Base-by-base conservation (phyloP, 2,797 vertebrate species). In the Hemitrygon akajei region DNA sequence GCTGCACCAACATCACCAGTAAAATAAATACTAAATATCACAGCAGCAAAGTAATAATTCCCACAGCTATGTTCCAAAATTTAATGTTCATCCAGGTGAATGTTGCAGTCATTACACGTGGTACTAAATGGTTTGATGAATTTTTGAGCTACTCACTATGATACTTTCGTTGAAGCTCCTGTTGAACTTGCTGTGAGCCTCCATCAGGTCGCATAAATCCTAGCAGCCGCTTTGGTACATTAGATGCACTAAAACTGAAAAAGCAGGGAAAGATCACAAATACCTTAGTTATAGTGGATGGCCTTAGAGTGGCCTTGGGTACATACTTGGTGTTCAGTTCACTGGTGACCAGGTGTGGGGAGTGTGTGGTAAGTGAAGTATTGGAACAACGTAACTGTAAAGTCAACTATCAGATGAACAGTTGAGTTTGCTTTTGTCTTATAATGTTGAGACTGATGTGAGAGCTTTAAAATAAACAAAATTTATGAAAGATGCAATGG, bases 111-210 rank as follows among this genome's bases (percentile, higher is more conserved):
- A 71, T 71, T 16, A 71, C 14, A 75, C 25, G 71, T 7, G 9
- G 25, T 27, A 3, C 0, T 77, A 0, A 80, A 34, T 86, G 87
- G n/a, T 34, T 11, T 18, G 0, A 94, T 76, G 94, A 94, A 34
- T 37, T 93, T 75, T 18, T 37, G 6, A 79, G 6, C 22, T 22
- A 96, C 96, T 95, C 96, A 99, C 99, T 98, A 93, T 99, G 98
- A 58, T 98, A 98, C 94, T 99, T 99, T 94, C 98, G 98, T 95
- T 99, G 99, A 11, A 99, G 97, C 75, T 99, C 99, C 95, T 99
- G 99, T 94, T 99, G 99, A 94, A 99, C 97, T 95, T 99, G 98
- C 94, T 99, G 99, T 93, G 98, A 98, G 95, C 96, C 98, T 95
- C 98, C 97, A 84, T 99, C 98, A 34, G 98, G 98, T 27, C 98